A percentile compares a stretch with the other conserved stretches of the same genome.
Evolutionary conservation across 2,113 vertebrate genomes (phyloP).

Genomic region (Acrocephalus kingi): DNA sequence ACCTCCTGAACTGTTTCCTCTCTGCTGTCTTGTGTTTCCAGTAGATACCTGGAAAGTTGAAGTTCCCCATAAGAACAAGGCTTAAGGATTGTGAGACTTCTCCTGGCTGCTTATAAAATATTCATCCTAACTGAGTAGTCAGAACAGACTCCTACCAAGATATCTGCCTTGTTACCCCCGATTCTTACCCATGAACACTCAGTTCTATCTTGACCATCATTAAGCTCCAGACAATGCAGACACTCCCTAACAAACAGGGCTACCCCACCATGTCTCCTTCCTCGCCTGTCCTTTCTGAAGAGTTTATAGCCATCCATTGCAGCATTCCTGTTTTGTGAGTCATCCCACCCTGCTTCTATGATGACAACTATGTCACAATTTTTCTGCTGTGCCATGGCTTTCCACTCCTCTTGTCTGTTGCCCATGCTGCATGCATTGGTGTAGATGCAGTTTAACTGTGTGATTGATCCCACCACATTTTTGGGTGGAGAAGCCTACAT

Average conservation of each 20-base stretch:
- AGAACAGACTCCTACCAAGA: background rate
- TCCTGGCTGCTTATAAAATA: background rate
- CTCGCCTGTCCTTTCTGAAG: background rate
- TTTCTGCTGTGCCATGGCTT: background rate
- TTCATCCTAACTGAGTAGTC: background rate
- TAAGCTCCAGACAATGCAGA: background rate
- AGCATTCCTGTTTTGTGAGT: background rate
- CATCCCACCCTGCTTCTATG: background rate
- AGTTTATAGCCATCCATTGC: background rate
- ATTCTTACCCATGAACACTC: background rate
- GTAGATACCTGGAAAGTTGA: background rate
- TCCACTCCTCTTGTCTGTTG: background rate
- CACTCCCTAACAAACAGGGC: no score
- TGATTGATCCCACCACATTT: background rate
- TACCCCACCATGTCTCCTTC: rapidly evolving
- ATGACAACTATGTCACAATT: background rate
- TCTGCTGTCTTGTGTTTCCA: background rate
- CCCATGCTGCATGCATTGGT: rapidly evolving
- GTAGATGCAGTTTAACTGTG: background rate
- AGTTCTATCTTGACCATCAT: background rate
- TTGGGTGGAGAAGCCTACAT: background rate
- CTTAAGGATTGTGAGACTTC: background rate
- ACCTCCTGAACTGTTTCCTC: background rate
- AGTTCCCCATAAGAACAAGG: background rate
- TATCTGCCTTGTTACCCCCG: background rate